A percentile compares a stretch with the other conserved stretches of the same genome.
phyloP scores from a whole-genome alignment of 2,113 vertebrate species.

The Myrmecophaga tridactyla region DNA sequence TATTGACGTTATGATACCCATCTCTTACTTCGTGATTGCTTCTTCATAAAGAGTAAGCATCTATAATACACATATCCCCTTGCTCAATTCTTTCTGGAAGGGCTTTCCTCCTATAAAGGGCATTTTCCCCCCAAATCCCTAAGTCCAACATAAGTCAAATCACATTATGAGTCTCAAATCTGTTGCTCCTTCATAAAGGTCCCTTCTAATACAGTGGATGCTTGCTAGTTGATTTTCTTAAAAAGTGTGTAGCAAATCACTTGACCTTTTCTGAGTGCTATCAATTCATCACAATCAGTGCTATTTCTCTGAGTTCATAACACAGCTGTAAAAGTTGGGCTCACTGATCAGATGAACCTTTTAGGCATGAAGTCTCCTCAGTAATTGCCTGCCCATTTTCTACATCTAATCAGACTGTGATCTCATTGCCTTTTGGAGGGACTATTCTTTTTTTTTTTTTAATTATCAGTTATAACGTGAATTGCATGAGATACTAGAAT shows the following conservation, averaged over 20 bases:
- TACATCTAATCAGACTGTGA: neutral
- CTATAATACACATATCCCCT: neutral
- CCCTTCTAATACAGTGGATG: neutral
- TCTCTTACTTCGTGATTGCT: neutral
- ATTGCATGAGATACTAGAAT: neutral
- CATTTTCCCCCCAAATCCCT: neutral
- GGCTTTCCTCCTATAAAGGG: neutral
- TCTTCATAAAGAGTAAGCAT: neutral
- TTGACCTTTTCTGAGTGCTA: neutral
- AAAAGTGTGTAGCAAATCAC: neutral
- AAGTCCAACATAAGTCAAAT: neutral
- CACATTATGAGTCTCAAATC: neutral
- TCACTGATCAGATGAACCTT: neutral
- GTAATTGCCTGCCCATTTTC: neutral
- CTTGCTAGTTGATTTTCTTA: slow-evolving; percentile 9
- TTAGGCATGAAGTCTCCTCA: neutral
- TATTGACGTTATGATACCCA: neutral
- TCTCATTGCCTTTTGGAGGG: neutral
- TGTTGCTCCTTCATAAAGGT: neutral
- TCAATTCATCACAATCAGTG: neutral
- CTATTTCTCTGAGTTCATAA: slow-evolving; percentile 3
- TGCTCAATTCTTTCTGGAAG: neutral
- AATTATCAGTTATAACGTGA: neutral
- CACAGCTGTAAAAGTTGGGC: neutral
- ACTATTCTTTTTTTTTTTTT: neutral